Evolutionary conservation across 1,140 invertebrate genomes (phyloP).

Genomic region (Atta colombica): DNA sequence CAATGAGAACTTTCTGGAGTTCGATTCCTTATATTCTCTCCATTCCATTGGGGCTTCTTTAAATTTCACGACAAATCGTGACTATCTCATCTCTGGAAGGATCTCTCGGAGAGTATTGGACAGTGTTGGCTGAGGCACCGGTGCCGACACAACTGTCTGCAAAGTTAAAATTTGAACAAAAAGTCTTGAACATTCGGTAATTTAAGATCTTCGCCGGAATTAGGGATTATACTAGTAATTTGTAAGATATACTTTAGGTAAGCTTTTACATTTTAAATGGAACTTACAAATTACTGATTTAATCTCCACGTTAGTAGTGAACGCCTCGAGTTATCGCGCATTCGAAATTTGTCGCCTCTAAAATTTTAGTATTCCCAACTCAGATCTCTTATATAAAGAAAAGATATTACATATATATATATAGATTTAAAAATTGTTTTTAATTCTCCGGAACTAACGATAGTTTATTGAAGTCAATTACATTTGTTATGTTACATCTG

Average conservation of each 20-base stretch:
- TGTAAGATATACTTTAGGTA: background rate
- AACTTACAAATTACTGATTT: conserved; percentile 37
- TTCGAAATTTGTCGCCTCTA: background rate
- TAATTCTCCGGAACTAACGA: too few relatives aligned
- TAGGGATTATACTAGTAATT: conserved; percentile 28
- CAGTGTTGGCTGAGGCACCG: background rate
- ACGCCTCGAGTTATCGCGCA: background rate
- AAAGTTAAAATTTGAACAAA: conserved; percentile 34
- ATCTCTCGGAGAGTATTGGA: conserved; percentile 43
- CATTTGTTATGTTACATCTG: too few relatives aligned
- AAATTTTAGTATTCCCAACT: background rate
- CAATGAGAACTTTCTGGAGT: conserved; percentile 36
- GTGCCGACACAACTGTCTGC: conserved; percentile 1
- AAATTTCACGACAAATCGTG: conserved; percentile 43
- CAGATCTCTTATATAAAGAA: background rate
- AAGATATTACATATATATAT: background rate
- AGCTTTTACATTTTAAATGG: conserved; percentile 24
- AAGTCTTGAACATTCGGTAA: conserved; percentile 32
- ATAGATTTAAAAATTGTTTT: background rate
- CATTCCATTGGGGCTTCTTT: conserved; percentile 20
- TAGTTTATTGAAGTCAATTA: too few relatives aligned
- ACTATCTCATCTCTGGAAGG: conserved; percentile 49
- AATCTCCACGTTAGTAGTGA: background rate
- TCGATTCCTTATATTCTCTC: conserved; percentile 41
- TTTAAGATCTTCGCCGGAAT: background rate